Evolutionary conservation across 2,888 invertebrate genomes (phyloP).

Genomic region (Didymodactylos carnosus): DNA sequence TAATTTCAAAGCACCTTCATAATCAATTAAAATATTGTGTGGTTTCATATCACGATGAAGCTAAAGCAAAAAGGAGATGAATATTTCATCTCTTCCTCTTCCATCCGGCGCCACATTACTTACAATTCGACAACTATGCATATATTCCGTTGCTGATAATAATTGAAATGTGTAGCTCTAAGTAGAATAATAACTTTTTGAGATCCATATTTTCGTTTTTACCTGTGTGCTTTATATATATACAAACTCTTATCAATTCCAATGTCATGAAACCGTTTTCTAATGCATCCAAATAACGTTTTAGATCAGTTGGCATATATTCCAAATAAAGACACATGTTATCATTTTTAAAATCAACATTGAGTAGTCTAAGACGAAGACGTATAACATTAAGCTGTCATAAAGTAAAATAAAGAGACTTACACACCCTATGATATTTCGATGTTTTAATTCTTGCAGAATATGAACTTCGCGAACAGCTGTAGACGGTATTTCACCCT

Average conservation of each 20-base stretch:
- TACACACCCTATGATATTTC: neutral
- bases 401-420: too few relatives aligned
- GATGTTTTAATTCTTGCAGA: neutral
- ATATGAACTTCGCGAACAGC: neutral
- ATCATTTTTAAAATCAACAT: too few relatives aligned
- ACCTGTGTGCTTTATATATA: neutral
- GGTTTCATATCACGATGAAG: neutral
- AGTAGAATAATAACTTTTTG: neutral
- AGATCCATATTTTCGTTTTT: neutral
- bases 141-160: neutral
- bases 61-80: too few relatives aligned
- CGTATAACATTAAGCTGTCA: too few relatives aligned
- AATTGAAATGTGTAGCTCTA: neutral
- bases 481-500: neutral
- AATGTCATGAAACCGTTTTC: too few relatives aligned
- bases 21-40: neutral
- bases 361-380: too few relatives aligned
- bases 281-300: neutral
- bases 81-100: too few relatives aligned
- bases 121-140: neutral
- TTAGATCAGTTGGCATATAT: neutral
- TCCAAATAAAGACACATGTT: neutral
- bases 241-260: neutral
- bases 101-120: neutral
- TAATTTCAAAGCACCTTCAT: constrained; percentile 58